phyloP scores from a whole-genome alignment of 2,888 invertebrate species.

The Xylota sylvarum region DNA sequence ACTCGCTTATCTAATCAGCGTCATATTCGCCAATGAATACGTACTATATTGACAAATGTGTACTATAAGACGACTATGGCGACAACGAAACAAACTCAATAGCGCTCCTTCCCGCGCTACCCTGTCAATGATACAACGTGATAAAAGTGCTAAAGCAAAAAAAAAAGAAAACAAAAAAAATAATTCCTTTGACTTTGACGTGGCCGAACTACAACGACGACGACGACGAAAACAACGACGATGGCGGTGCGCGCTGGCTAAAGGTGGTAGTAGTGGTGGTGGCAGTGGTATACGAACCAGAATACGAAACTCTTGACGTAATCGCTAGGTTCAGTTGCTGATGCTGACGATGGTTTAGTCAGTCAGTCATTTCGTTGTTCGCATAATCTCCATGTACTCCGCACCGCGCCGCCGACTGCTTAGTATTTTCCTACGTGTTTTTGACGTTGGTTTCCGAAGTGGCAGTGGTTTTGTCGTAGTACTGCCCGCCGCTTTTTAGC shows the following conservation, averaged over 20 bases:
- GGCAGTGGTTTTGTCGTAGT: slow-evolving; percentile 53
- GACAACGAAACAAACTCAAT: slow-evolving; percentile 18
- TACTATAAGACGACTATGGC: slow-evolving; percentile 4
- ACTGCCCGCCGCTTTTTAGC: slow-evolving; percentile 45
- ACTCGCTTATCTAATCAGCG: slow-evolving; percentile 46
- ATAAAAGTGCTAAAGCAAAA: slow-evolving; percentile 42
- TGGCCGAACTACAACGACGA: slow-evolving; percentile 68
- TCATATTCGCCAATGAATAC: slow-evolving; percentile 40
- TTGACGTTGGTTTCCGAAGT: slow-evolving; percentile 62
- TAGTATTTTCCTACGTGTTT: slow-evolving; percentile 54
- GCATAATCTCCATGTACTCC: slow-evolving; percentile 47
- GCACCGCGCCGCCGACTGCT: slow-evolving; percentile 57
- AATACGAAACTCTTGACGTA: slow-evolving; percentile 76
- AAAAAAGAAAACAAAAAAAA: slow-evolving; percentile 18
- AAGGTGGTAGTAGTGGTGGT: slow-evolving; percentile 6
- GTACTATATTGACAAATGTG: slow-evolving; percentile 29
- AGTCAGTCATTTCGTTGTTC: slow-evolving; percentile 68
- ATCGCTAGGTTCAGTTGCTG: slow-evolving; percentile 69
- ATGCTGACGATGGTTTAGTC: slow-evolving; percentile 66
- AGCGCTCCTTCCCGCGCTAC: background rate
- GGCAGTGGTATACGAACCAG: slow-evolving; percentile 35
- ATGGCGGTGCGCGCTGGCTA: slow-evolving; percentile 19
- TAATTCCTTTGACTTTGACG: slow-evolving; percentile 73
- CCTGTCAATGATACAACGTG: slow-evolving; percentile 26
- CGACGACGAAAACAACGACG: slow-evolving; percentile 19